Percentiles rank a stretch among this genome's conserved stretches.
Conservation (phyloP, 2,888 invertebrate species). For the Melinaea marsaeus region DNA sequence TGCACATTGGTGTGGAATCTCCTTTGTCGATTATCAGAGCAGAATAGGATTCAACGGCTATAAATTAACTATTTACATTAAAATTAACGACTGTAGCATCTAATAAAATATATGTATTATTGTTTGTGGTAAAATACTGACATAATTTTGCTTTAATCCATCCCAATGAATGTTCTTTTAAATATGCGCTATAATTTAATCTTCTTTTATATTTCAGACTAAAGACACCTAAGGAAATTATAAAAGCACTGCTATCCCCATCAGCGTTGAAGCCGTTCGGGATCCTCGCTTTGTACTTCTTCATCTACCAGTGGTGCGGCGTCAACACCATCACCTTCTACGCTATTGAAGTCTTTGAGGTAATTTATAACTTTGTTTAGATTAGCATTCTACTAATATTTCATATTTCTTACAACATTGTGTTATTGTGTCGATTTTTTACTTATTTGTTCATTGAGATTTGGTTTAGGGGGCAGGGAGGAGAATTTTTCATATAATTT, state of each 20-base stretch:
- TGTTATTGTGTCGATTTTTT: no score
- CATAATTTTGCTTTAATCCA: no score
- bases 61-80: no score
- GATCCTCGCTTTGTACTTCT: constrained; percentile 80
- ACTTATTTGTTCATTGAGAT: no score
- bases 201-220: constrained; percentile 50
- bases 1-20: not conserved
- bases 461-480: no score
- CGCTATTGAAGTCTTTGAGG: constrained; percentile 81
- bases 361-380: constrained; percentile 35
- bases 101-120: no score
- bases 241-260: constrained; percentile 77
- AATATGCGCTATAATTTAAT: no score
- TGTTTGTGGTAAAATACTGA: no score
- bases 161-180: no score
- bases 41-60: not conserved
- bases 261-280: constrained; percentile 81
- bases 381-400: not conserved
- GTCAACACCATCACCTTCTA: constrained; percentile 84
- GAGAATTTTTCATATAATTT: no score
- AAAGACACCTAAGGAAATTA: constrained; percentile 68
- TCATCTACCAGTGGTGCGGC: constrained; percentile 84
- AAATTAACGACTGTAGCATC: no score
- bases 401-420: not conserved
- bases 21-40: not conserved